Conservation (phyloP, 2,888 invertebrate species). For the Pomacea canaliculata region DNA sequence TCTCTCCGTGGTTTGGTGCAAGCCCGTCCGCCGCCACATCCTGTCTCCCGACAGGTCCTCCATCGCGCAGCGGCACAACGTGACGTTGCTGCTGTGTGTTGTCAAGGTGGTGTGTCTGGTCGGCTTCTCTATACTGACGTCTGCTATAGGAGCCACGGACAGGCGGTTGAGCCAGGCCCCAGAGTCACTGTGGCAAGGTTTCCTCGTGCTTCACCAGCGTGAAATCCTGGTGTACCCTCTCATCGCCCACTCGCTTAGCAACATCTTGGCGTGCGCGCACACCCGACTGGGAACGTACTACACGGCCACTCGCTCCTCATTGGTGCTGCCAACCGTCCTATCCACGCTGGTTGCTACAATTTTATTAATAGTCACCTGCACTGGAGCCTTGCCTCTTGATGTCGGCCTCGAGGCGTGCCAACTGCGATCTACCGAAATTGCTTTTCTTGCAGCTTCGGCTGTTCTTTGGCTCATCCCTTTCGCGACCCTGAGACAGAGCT, state of each 20-base stretch:
- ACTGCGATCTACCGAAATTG: background rate
- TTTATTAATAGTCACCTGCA: conserved; percentile 31
- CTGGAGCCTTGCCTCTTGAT: conserved; percentile 13
- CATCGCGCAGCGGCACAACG: conserved; percentile 36
- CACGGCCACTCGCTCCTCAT: conserved; percentile 35
- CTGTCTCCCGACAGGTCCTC: conserved; percentile 31
- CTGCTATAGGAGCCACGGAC: conserved; percentile 26
- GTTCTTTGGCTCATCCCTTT: conserved; percentile 39
- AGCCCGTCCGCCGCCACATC: conserved; percentile 40
- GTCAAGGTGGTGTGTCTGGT: conserved; percentile 32
- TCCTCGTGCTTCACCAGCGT: conserved; percentile 24
- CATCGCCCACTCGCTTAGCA: conserved; percentile 28
- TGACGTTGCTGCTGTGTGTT: conserved; percentile 34
- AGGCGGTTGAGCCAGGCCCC: conserved; percentile 24
- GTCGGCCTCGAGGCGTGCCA: conserved; percentile 31
- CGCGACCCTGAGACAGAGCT: conserved; percentile 29
- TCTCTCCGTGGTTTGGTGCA: conserved; percentile 35
- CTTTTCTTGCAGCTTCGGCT: conserved; percentile 3
- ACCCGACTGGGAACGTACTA: conserved; percentile 35
- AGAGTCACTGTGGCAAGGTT: conserved; percentile 33
- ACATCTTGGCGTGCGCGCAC: conserved; percentile 31
- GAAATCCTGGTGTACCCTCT: conserved; percentile 31
- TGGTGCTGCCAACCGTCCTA: conserved; percentile 39
- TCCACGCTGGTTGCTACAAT: conserved; percentile 40
- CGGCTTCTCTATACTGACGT: conserved; percentile 28